These are phyloP conservation scores for Gryon sp. DNA, from an alignment of 1,140 invertebrate species.

Conservation along the genomic window DNA sequence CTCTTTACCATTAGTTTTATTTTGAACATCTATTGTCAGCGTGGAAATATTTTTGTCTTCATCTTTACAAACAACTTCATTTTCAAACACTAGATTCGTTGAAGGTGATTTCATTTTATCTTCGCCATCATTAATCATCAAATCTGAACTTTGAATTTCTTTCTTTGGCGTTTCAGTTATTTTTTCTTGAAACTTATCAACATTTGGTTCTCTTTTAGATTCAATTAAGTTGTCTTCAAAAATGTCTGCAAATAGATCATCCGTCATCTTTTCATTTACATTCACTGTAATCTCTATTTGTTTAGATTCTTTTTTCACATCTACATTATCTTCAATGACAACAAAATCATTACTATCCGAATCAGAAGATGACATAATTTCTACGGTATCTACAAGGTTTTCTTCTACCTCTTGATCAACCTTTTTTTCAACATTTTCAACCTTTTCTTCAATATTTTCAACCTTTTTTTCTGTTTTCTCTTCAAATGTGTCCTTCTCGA, in stretches of 20 bases:
- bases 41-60: background rate
- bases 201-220: slow-evolving; percentile 39
- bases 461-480: background rate
- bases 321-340: slow-evolving; percentile 69
- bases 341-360: slow-evolving; percentile 79
- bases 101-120: no score
- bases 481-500: slow-evolving; percentile 3
- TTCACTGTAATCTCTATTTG: slow-evolving; percentile 70
- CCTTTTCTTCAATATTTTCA: slow-evolving; percentile 9
- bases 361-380: slow-evolving; percentile 61
- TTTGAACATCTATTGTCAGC: slow-evolving; percentile 11
- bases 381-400: no score
- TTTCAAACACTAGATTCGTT: slow-evolving; percentile 6
- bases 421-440: no score
- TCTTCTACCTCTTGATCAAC: no score
- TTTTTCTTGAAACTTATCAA: slow-evolving; percentile 35
- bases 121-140: background rate
- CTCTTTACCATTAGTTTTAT: slow-evolving; percentile 23
- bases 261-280: slow-evolving; percentile 73
- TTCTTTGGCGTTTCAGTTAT: no score
- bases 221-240: no score
- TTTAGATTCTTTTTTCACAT: slow-evolving; percentile 35
- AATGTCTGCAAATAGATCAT: slow-evolving; percentile 84
- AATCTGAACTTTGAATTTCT: background rate
- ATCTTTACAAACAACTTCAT: slow-evolving; percentile 16